A percentile compares a stretch with the other conserved stretches of the same genome.
These are phyloP conservation scores for Idaea aversata DNA, from an alignment of 2,888 invertebrate species.

Conservation along the genomic window DNA sequence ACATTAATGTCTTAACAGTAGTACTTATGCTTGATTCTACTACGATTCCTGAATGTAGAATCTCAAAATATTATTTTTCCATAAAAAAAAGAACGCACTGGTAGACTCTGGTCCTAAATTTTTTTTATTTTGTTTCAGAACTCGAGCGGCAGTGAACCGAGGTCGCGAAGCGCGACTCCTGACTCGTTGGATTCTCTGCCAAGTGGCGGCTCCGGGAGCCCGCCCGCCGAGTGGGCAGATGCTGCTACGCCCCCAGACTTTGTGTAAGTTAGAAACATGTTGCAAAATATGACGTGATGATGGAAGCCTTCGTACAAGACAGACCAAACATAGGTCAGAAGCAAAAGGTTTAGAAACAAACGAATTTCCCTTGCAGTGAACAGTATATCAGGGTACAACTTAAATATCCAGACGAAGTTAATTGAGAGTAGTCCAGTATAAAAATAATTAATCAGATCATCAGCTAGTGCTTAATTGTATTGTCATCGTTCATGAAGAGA, in stretches of 20 bases:
- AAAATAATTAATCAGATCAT: background rate
- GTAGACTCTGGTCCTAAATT: conserved; percentile 1
- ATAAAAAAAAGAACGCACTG: background rate
- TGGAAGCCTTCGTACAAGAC: background rate
- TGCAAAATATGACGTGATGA: background rate
- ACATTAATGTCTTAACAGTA: background rate
- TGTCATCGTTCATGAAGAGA: conserved; percentile 2
- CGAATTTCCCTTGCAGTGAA: no score
- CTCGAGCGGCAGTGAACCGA: conserved; percentile 89
- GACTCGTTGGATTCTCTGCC: conserved; percentile 91
- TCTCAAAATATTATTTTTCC: no score
- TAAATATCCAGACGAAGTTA: no score
- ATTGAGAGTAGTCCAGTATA: background rate
- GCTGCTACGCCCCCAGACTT: conserved; percentile 69
- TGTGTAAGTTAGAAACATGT: conserved; percentile 50
- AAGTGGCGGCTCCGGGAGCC: conserved; percentile 81
- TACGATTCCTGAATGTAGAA: background rate
- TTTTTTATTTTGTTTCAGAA: conserved; percentile 71
- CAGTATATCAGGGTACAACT: no score
- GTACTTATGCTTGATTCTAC: background rate
- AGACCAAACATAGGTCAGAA: background rate
- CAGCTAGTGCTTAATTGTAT: background rate
- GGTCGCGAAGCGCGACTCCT: conserved; percentile 93
- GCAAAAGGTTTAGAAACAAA: no score
- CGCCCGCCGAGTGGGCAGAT: conserved; percentile 76